Base-by-base conservation (phyloP, 1,140 invertebrate species). In the Eriocheir sinensis region DNA sequence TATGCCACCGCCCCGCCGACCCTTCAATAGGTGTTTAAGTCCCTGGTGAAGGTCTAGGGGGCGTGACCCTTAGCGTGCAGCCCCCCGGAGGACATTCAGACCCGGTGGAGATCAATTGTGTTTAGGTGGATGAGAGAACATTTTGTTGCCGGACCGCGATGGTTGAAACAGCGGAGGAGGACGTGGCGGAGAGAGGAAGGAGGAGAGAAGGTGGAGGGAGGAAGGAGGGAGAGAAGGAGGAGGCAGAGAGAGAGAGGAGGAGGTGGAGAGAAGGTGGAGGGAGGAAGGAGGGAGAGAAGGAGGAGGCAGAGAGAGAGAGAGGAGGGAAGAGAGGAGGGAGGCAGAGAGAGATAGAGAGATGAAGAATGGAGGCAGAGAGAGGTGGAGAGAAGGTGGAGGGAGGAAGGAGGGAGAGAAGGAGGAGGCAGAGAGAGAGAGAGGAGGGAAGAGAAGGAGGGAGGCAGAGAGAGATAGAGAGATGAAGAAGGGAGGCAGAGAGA, bases 101-200 rank as follows among this genome's bases (percentile, higher is more conserved):
- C 40, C 9, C 12, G 12, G 21, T n/a, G 88, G 41, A n/a, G 93
- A 89, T 94, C 93, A 94, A 88, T 94, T 94, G 93, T 94, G 93
- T 94, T 94, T 94, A 88, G 72, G 40, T 89, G 21, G 36, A 8
- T 27, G 30, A 40, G 89, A 38, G 72, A 90, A 89, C 88, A 94
- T 94, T 94, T 94, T 94, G 93, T 94, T 88, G 60, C 60, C 60
- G 53, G 53, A 38, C n/a, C 90, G 86, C 89, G 93, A 36, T 94
- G 93, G 79, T 81, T 90, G 41, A 30, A 79, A 41, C 92, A 88
- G 44, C 32, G 86, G 83, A n/a, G 81, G 27, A 48, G 81, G 34
- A 83, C 12, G 32, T 83, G 41, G 2, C 21, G 48, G 72, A 48
- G 48, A 91, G 44, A 27, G 89, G 21, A 53, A 27, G 32, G 79